These are phyloP conservation scores for Mionectes macconnelli DNA, from an alignment of 2,113 vertebrate genomes.

Conservation along the genomic window DNA sequence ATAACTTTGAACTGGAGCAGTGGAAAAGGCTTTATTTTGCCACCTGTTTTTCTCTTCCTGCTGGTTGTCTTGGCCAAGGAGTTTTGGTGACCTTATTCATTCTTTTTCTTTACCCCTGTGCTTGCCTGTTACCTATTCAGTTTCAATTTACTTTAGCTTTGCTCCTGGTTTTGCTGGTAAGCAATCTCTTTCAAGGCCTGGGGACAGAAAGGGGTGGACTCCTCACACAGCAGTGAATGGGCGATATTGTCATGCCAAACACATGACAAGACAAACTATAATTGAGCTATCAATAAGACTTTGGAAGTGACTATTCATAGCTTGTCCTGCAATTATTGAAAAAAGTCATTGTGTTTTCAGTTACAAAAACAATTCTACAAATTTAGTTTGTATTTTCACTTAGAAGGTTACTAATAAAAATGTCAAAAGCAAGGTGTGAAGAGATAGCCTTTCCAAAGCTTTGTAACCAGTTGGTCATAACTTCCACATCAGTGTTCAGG, in stretches of 20 bases:
- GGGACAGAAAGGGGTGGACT: background rate
- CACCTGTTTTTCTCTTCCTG: background rate
- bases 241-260: background rate
- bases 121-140: background rate
- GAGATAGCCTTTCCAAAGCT: background rate
- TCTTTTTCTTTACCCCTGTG: background rate
- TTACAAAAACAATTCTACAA: background rate
- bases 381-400: background rate
- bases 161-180: background rate
- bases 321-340: background rate
- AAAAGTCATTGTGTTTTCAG: background rate
- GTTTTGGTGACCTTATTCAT: too few relatives aligned
- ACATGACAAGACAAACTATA: background rate
- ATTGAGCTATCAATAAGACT: conserved; percentile 20
- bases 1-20: background rate
- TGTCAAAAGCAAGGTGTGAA: background rate
- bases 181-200: background rate
- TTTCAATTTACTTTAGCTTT: background rate
- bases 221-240: background rate
- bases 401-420: background rate
- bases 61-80: too few relatives aligned
- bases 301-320: background rate
- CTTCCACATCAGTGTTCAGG: background rate
- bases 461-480: background rate
- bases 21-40: background rate